Percentiles rank a stretch among this genome's conserved stretches.
phyloP scores from a whole-genome alignment of 2,113 vertebrate genomes.

The Pollachius pollachius region DNA sequence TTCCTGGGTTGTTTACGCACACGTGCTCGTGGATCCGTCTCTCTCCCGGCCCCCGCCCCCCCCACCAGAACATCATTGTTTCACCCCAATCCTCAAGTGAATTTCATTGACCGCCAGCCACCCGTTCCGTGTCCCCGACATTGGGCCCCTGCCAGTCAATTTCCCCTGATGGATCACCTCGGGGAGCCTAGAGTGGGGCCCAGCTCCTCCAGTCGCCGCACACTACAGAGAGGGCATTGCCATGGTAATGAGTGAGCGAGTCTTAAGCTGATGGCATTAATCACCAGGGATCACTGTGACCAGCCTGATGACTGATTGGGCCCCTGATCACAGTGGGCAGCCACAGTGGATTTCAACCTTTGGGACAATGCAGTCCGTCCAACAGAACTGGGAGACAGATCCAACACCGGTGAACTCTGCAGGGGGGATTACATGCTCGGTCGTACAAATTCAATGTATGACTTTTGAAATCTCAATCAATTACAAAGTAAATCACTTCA shows the following conservation, averaged over 20 bases:
- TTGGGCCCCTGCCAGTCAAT: conserved; percentile 40
- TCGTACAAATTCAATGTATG: conserved; percentile 16
- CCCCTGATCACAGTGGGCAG: conserved; percentile 38
- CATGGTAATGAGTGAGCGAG: conserved; percentile 58
- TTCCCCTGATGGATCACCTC: conserved; percentile 65
- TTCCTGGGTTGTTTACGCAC: no score
- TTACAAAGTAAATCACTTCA: not conserved
- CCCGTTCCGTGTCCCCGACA: conserved; percentile 28
- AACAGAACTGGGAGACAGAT: not conserved
- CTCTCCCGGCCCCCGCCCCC: no score
- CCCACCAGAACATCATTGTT: conserved; percentile 26
- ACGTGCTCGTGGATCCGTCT: not conserved
- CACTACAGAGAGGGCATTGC: conserved; percentile 32
- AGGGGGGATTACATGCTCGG: not conserved
- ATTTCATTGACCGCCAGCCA: conserved; percentile 37
- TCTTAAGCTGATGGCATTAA: conserved; percentile 54
- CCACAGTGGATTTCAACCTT: conserved; percentile 28
- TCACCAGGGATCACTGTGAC: conserved; percentile 40
- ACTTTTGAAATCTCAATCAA: not conserved
- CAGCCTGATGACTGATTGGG: conserved; percentile 52
- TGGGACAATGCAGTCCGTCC: conserved; percentile 23
- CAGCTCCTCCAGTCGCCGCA: conserved; percentile 21
- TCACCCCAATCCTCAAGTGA: conserved; percentile 23
- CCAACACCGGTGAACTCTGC: conserved; percentile 14
- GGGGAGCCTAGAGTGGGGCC: conserved; percentile 41